Percentiles rank a stretch among this genome's conserved stretches.
Conservation (phyloP, 1,140 invertebrate genomes). For the Andricus grossulariae region DNA sequence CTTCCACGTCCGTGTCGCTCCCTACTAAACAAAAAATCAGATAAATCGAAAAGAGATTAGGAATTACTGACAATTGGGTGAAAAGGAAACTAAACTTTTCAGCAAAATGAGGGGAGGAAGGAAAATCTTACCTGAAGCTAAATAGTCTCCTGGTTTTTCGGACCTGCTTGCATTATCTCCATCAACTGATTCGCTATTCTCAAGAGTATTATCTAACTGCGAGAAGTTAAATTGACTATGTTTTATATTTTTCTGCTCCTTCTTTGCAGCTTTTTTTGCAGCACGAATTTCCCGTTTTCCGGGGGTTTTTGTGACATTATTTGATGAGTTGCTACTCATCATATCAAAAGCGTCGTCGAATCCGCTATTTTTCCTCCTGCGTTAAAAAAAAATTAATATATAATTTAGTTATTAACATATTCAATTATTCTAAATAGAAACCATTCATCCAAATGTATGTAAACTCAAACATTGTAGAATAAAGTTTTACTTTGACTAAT, state of each 20-base stretch:
- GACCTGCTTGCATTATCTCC: neutral
- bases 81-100: constrained; percentile 18
- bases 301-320: constrained; percentile 41
- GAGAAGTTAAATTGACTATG: neutral
- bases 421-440: no score
- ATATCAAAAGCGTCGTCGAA: constrained; percentile 55
- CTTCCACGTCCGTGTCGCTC: constrained; percentile 88
- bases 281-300: constrained; percentile 32
- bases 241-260: constrained; percentile 2
- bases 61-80: constrained; percentile 5
- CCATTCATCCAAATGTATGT: no score
- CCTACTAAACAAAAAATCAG: constrained; percentile 59
- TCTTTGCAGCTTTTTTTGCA: constrained; percentile 26
- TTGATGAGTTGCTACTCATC: constrained; percentile 49
- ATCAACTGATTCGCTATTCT: constrained; percentile 9
- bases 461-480: no score
- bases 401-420: no score
- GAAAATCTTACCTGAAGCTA: constrained; percentile 53
- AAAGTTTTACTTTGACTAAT: no score
- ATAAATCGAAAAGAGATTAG: constrained; percentile 10
- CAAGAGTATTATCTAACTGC: constrained; percentile 37
- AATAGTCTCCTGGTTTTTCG: neutral
- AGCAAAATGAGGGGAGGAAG: neutral
- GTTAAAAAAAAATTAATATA: no score
- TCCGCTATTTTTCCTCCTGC: constrained; percentile 55